Evolutionary conservation across 1,140 invertebrate genomes (phyloP), one percentile per base, ranked within the genome.

Genomic region (Cotesia glomerata): DNA sequence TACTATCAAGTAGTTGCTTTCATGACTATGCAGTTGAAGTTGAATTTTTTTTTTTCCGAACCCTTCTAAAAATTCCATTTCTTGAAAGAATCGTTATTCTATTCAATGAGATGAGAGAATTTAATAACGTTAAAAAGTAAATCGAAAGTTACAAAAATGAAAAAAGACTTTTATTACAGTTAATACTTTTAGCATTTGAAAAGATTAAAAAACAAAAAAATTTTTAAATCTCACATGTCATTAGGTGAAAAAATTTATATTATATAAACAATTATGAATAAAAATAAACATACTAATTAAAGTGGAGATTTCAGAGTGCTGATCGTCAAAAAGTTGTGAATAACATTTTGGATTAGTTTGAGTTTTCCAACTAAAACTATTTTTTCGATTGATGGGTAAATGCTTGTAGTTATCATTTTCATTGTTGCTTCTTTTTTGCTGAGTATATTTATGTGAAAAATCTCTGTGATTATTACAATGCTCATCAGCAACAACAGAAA

Each of bases 61-160:
- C 54, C 84, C 85, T 66, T 87, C 86, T 78, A 87, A 79, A 77
- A 87, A 87, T 80, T 87, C 86, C 86, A 87, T 87, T 76, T 84
- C 84, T 87, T 87, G 86, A 65, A 81, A 79, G 71, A 83, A 81
- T 74, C 85, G 80, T 75, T 82, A 76, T 66, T 86, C 86, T 87
- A 77, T 63, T 72, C 72, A 74, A 76, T 80, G 75, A 78, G 79
- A 54, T 68, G 75, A 76, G 80, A 69, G 76, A 66, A 75, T 64
- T n/a, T 64, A 64, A 64, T 64, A 11, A 26, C 5, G 34, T 49
- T 49, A 26, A 14, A 36, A 7, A 68, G 39, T 34, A n/a, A 68
- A 58, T 45, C 13, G 16, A 49, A 49, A 51, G 34, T 70, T 49
- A 63, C 18, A 69, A 18, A 66, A 66, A 14, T 18, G 9, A 32